These are phyloP conservation scores for Cataglyphis livida DNA, from an alignment of 2,888 invertebrate species.

Conservation along the genomic window DNA sequence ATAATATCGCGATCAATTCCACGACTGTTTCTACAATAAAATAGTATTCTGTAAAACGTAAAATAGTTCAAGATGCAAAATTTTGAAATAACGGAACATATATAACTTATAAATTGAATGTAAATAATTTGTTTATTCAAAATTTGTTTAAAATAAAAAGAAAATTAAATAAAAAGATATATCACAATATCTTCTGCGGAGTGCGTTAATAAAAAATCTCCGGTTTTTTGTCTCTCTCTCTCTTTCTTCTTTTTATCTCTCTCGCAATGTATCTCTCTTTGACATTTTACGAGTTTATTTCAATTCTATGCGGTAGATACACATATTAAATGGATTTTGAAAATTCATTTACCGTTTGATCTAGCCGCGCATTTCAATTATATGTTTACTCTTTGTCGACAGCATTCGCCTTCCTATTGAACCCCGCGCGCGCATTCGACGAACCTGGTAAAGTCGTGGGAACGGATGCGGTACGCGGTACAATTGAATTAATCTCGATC, in stretches of 20 bases:
- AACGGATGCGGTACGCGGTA: constrained; percentile 65
- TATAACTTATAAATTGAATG: neutral
- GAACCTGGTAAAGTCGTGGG: constrained; percentile 67
- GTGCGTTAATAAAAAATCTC: neutral
- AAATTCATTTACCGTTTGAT: constrained; percentile 73
- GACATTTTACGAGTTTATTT: constrained; percentile 63
- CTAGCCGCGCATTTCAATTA: constrained; percentile 73
- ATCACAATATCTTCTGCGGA: neutral
- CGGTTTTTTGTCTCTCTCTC: neutral
- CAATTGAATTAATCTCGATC: constrained; percentile 76
- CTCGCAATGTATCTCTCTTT: neutral
- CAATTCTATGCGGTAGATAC: constrained; percentile 60
- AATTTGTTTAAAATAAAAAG: neutral
- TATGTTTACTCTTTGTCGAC: constrained; percentile 70
- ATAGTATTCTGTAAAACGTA: neutral
- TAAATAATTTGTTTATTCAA: neutral
- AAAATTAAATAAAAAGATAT: neutral
- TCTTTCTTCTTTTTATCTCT: neutral
- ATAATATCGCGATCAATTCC: neutral
- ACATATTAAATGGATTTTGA: constrained; percentile 69
- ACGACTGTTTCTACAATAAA: neutral
- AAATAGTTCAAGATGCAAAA: neutral
- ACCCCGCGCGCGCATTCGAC: constrained; percentile 34
- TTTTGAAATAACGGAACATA: neutral
- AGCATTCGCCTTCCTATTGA: constrained; percentile 42